Evolutionary conservation across 2,888 invertebrate species (phyloP), one percentile per base, ranked within the genome.

Genomic region (Monoplex corrugatus): DNA sequence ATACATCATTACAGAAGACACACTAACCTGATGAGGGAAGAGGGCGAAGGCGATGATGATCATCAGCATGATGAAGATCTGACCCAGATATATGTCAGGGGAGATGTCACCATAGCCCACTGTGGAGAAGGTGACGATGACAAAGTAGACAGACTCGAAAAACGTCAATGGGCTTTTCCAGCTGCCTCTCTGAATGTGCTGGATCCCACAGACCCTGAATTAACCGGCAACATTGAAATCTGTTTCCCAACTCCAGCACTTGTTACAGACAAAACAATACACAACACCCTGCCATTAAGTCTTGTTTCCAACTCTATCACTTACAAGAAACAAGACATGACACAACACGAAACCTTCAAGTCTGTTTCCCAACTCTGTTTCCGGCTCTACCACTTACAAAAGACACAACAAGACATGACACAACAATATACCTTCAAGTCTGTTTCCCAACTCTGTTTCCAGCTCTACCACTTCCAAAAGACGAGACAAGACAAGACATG

Each of bases 111-210:
- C 94, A 78, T 95, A 95, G 8, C 94, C 94, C 35, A 95, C 94
- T 0, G 94, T 95, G 13, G 94, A 94, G 96, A 99, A 99, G 78
- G 99, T 99, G 91, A 99, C 99, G 93, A 99, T 98, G 88, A 99
- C 98, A 96, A 98, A 99, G 96, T 99, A 99, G 16, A 98, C 98
- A 87, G 98, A 98, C 96, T 98, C 98, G 96, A 99, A 99, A 93
- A 99, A 97, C 96, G 98, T 98, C 93, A 99, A 97, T 95, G 98
- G 98, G 85, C 98, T 78, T 3, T 90, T 87, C 0, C 87, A 32
- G 75, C 99, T 99, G 38, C 98, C 99, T 87, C 97, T 93, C 96
- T 99, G 99, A 95, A 99, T 98, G 96, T 99, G 99, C 96, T 99
- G 99, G 93, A 99, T 98, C 89, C 99, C 99, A 96, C 99, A 99